A percentile compares a stretch with the other conserved stretches of the same genome.
phyloP scores from a whole-genome alignment of 2,888 invertebrate genomes.

The Galerucella nymphaeae region DNA sequence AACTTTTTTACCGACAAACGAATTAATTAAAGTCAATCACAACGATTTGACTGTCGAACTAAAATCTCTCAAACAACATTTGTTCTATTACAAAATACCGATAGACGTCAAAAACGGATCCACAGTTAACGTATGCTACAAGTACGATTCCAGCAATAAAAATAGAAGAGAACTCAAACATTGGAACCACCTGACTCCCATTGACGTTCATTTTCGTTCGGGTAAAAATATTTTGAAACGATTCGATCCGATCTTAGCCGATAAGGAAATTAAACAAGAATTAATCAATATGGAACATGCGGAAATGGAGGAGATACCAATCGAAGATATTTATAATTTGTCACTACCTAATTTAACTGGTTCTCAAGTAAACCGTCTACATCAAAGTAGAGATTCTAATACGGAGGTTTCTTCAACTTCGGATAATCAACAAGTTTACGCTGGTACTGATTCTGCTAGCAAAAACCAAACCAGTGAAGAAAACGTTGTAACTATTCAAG shows the following conservation, averaged over 20 bases:
- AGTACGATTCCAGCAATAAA: conserved; percentile 15
- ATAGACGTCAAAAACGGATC: conserved; percentile 41
- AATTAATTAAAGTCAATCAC: conserved; percentile 35
- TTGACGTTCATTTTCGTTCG: conserved; percentile 21
- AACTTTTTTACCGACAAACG: conserved; percentile 44
- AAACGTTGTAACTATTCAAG: too few relatives aligned
- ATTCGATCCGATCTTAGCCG: not conserved
- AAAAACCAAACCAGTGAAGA: too few relatives aligned
- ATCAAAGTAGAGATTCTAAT: too few relatives aligned
- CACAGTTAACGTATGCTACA: conserved; percentile 33
- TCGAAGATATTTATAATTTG: too few relatives aligned
- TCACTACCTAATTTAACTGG: too few relatives aligned
- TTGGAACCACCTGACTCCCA: conserved; percentile 41
- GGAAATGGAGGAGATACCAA: too few relatives aligned
- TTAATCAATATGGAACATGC: not conserved
- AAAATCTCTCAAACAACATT: conserved; percentile 42
- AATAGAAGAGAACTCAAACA: conserved; percentile 17
- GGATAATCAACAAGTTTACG: too few relatives aligned
- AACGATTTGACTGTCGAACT: conserved; percentile 40
- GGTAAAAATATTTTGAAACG: not conserved
- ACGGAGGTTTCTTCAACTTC: too few relatives aligned
- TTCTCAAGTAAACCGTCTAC: too few relatives aligned
- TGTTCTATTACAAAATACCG: conserved; percentile 48
- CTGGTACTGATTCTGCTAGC: too few relatives aligned
- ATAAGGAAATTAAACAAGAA: not conserved